Evolutionary conservation across 2,888 invertebrate species (phyloP).

Genomic region (Lasioglossum lativentre): DNA sequence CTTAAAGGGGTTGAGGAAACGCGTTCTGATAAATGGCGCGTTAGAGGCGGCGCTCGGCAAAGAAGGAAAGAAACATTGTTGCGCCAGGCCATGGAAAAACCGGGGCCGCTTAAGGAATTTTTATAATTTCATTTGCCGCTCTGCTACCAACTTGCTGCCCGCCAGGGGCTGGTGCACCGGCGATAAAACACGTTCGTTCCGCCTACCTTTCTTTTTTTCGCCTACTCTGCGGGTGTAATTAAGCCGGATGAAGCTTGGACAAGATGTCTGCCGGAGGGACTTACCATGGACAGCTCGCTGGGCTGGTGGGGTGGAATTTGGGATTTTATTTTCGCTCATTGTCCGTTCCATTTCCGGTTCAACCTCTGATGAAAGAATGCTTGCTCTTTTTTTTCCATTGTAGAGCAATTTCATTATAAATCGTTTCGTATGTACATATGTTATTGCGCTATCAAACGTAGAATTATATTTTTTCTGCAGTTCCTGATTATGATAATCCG

Average conservation of each 20-base stretch:
- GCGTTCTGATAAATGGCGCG: conserved; percentile 45
- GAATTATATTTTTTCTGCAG: background rate
- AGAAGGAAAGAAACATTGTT: conserved; percentile 18
- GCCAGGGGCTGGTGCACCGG: background rate
- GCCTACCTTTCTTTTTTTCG: background rate
- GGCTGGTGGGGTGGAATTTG: background rate
- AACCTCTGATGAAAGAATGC: background rate
- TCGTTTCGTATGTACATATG: too few relatives aligned
- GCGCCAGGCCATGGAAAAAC: background rate
- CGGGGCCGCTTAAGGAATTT: conserved; percentile 33
- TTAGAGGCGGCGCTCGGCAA: conserved; percentile 13
- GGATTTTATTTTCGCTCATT: background rate
- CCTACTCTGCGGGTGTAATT: background rate
- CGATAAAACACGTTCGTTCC: background rate
- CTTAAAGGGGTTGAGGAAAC: conserved; percentile 39
- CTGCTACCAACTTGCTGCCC: conserved; percentile 14
- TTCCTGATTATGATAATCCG: background rate
- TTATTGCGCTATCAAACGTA: background rate
- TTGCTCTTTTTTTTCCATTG: too few relatives aligned
- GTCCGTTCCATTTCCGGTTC: background rate
- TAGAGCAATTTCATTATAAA: too few relatives aligned
- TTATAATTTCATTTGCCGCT: conserved; percentile 46
- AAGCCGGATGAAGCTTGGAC: background rate
- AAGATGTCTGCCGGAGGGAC: background rate
- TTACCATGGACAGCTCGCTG: background rate